Conservation (phyloP, 1,140 invertebrate genomes). For the Aphelenchoides avenae region DNA sequence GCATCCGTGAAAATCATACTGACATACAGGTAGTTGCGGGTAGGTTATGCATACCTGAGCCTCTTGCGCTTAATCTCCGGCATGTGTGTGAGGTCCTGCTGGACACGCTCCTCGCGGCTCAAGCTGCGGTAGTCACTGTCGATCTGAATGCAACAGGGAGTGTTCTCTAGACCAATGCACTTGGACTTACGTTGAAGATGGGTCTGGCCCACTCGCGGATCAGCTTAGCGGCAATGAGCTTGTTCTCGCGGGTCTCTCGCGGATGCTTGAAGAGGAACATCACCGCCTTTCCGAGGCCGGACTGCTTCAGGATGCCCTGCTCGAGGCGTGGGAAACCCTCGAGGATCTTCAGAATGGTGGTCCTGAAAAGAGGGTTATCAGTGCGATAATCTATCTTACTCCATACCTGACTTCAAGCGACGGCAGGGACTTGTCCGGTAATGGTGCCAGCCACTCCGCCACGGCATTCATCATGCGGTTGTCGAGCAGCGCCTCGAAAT, state of each 20-base stretch:
- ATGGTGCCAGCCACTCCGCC: conserved; percentile 71
- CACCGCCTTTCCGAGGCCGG: conserved; percentile 89
- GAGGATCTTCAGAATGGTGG: conserved; percentile 75
- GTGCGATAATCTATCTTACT: conserved; percentile 56
- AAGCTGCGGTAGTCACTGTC: conserved; percentile 80
- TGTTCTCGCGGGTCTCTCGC: conserved; percentile 89
- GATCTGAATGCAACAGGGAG: conserved; percentile 34
- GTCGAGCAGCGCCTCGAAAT: conserved; percentile 54
- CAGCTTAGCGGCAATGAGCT: conserved; percentile 78
- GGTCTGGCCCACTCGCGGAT: conserved; percentile 68
- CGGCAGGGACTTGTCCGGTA: conserved; percentile 91
- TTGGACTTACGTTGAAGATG: conserved; percentile 46
- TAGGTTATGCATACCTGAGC: too few relatives aligned
- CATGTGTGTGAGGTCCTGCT: conserved; percentile 82
- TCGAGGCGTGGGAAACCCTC: conserved; percentile 41
- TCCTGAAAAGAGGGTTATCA: conserved; percentile 67
- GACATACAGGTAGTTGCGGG: too few relatives aligned
- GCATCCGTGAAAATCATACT: too few relatives aligned
- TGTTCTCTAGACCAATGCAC: not conserved
- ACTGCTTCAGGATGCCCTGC: conserved; percentile 71
- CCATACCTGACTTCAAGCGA: conserved; percentile 75
- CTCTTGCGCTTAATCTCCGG: conserved; percentile 66
- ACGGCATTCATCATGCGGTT: conserved; percentile 55
- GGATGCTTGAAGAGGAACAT: conserved; percentile 99
- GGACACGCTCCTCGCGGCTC: conserved; percentile 72